A percentile compares a stretch with the other conserved stretches of the same genome.
These are phyloP conservation scores for Vidua macroura DNA, from an alignment of 2,113 vertebrate genomes.

Conservation along the genomic window DNA sequence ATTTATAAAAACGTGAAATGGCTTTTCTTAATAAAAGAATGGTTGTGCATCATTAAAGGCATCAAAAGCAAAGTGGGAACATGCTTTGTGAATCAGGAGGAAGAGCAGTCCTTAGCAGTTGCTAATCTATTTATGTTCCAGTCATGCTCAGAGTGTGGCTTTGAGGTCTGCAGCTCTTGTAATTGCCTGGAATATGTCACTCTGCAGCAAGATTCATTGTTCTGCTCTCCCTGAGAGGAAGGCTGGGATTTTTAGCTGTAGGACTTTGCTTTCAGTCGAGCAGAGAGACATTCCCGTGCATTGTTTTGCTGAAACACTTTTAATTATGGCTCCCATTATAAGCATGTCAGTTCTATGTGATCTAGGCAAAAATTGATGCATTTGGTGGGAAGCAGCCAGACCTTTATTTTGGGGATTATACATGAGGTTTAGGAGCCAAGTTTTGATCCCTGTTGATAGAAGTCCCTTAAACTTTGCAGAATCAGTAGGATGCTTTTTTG, in stretches of 20 bases:
- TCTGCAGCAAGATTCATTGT: slow-evolving; percentile 25
- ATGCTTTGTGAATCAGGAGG: slow-evolving; percentile 12
- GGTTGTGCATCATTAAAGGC: background rate
- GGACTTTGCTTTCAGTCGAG: background rate
- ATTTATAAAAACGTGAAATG: slow-evolving; percentile 18
- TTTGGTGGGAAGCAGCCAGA: background rate
- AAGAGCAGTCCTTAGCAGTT: slow-evolving; percentile 16
- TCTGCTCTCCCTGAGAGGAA: background rate
- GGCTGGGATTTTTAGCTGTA: slow-evolving; percentile 9
- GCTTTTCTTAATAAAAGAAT: slow-evolving; percentile 4
- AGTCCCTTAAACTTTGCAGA: background rate
- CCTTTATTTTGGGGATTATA: slow-evolving; percentile 5
- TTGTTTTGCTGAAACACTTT: slow-evolving; percentile 18
- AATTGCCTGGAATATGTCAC: slow-evolving; percentile 42
- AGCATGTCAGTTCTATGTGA: background rate
- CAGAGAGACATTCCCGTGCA: background rate
- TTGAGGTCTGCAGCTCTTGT: slow-evolving; percentile 36
- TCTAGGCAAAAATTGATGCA: background rate
- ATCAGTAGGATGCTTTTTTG: background rate
- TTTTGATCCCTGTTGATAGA: slow-evolving; percentile 4
- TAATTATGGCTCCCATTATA: slow-evolving; percentile 26
- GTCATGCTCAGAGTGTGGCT: slow-evolving; percentile 20
- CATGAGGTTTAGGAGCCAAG: background rate
- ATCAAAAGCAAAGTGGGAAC: background rate
- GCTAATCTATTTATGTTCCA: slow-evolving; percentile 45